Evolutionary conservation across 2,888 invertebrate species (phyloP).

Genomic region (Dynastes grantii): DNA sequence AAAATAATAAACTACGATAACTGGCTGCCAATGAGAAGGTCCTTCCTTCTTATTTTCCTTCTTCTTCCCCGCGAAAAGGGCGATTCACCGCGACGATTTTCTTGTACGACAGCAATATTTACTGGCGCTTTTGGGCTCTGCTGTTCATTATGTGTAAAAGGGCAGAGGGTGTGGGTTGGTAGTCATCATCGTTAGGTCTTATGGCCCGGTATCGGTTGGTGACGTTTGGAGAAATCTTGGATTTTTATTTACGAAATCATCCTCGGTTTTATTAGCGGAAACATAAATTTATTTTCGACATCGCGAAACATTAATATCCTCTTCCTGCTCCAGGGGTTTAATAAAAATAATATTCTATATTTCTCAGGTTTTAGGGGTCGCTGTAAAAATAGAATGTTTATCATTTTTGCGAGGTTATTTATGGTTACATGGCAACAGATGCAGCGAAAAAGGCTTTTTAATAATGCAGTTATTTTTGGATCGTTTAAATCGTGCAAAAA

Average conservation of each 20-base stretch:
- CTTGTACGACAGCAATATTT: not conserved
- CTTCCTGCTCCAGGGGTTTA: not conserved
- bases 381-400: not conserved
- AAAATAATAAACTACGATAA: constrained; percentile 43
- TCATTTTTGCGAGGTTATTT: constrained; percentile 11
- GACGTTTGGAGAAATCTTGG: not conserved
- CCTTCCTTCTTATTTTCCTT: not conserved
- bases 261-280: constrained; percentile 27
- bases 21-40: not conserved
- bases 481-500: too few species aligned
- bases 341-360: constrained; percentile 6
- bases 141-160: not conserved
- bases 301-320: constrained; percentile 12
- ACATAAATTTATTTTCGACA: constrained; percentile 34
- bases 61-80: not conserved
- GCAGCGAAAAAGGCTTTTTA: too few species aligned
- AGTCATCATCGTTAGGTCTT: constrained; percentile 22
- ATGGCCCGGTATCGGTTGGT: constrained; percentile 6
- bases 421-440: not conserved
- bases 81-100: not conserved
- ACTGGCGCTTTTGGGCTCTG: not conserved
- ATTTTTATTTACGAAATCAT: constrained; percentile 14
- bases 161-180: not conserved
- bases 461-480: too few species aligned
- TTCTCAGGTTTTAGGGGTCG: too few species aligned